phyloP scores from a whole-genome alignment of 2,113 vertebrate species.

The Emydocephalus ijimae region DNA sequence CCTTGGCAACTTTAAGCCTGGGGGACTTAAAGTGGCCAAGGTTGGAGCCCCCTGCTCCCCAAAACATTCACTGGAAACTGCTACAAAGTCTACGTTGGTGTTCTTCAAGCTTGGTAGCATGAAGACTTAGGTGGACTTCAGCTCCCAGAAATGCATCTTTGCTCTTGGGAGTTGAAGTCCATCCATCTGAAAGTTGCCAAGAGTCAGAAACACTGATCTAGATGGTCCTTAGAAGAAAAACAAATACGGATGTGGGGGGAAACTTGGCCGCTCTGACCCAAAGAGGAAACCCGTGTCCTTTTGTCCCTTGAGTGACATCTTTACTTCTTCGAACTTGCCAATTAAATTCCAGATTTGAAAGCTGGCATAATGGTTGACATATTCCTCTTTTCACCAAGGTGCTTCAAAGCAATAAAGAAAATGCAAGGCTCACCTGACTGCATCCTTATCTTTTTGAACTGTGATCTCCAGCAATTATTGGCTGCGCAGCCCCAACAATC shows the following conservation, averaged over 20 bases:
- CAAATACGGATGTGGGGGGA: accelerated
- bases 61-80: neutral
- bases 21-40: too few species aligned
- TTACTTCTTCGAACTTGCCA: neutral
- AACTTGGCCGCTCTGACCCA: accelerated
- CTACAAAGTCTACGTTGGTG: neutral
- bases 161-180: too few species aligned
- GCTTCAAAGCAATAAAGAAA: slow-evolving; percentile 20
- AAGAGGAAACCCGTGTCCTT: too few species aligned
- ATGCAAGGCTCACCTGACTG: slow-evolving; percentile 22
- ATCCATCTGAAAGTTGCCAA: too few species aligned
- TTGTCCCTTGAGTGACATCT: neutral
- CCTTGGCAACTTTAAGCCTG: too few species aligned
- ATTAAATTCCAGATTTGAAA: neutral
- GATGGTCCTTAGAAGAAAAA: neutral
- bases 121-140: neutral
- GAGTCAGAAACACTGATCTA: neutral
- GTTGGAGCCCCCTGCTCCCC: neutral
- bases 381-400: neutral
- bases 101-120: neutral
- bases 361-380: neutral
- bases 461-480: slow-evolving; percentile 7
- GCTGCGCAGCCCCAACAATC: neutral
- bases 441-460: slow-evolving; percentile 42
- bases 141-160: too few species aligned